Evolutionary conservation across 1,140 invertebrate species (phyloP).

Genomic region (Notospermus geniculatus): DNA sequence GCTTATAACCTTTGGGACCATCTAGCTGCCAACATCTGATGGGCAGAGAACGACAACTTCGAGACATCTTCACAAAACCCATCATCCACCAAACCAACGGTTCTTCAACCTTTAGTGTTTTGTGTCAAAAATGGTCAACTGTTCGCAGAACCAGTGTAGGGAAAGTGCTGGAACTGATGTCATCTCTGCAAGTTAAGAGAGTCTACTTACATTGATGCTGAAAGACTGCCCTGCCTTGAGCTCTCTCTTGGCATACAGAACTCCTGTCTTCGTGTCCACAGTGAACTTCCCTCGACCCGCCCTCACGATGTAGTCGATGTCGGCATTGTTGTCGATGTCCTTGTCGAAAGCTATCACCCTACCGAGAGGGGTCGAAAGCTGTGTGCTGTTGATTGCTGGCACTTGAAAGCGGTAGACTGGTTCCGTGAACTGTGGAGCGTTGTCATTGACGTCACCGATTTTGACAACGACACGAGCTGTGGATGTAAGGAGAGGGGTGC

Average conservation of each 20-base stretch:
- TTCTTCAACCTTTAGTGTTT: too few species aligned
- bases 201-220: constrained; percentile 1
- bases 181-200: too few species aligned
- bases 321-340: constrained; percentile 59
- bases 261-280: constrained; percentile 76
- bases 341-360: constrained; percentile 46
- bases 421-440: constrained; percentile 72
- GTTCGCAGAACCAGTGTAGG: too few species aligned
- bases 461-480: constrained; percentile 78
- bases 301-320: constrained; percentile 78
- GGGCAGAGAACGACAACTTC: too few species aligned
- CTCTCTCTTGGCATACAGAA: constrained; percentile 66
- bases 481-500: constrained; percentile 71
- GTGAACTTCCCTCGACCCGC: constrained; percentile 72
- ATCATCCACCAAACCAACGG: too few species aligned
- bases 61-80: too few species aligned
- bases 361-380: constrained; percentile 34
- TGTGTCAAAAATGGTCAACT: too few species aligned
- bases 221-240: constrained; percentile 65
- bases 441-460: constrained; percentile 81
- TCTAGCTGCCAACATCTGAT: too few species aligned
- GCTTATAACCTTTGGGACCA: too few species aligned
- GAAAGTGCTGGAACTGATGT: too few species aligned
- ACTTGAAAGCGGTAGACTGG: constrained; percentile 77
- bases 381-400: constrained; percentile 56